These are phyloP conservation scores for Calephelis nemesis DNA, from an alignment of 1,140 invertebrate genomes.

Conservation along the genomic window DNA sequence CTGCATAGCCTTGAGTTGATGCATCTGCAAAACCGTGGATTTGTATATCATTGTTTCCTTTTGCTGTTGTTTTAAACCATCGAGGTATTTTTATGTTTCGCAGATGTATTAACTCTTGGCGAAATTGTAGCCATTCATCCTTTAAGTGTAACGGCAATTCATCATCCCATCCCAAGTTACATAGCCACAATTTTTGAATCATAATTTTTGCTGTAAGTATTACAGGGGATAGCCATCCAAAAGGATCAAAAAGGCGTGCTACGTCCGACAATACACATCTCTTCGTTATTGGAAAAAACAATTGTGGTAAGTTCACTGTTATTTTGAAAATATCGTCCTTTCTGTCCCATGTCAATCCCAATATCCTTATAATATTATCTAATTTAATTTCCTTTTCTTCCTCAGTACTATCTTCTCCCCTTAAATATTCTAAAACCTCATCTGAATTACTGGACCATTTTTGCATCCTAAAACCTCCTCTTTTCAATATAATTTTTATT, in stretches of 20 bases:
- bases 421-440: slow-evolving; percentile 32
- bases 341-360: slow-evolving; percentile 39
- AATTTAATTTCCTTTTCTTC: slow-evolving; percentile 35
- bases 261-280: slow-evolving; percentile 49
- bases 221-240: slow-evolving; percentile 56
- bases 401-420: slow-evolving; percentile 23
- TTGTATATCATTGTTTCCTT: slow-evolving; percentile 27
- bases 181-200: slow-evolving; percentile 56
- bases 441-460: slow-evolving; percentile 58
- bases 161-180: slow-evolving; percentile 56
- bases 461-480: slow-evolving; percentile 53
- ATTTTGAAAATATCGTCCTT: slow-evolving; percentile 39
- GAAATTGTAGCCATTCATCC: slow-evolving; percentile 35
- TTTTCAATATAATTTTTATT: slow-evolving; percentile 31
- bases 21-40: slow-evolving; percentile 47
- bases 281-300: slow-evolving; percentile 38
- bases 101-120: slow-evolving; percentile 32
- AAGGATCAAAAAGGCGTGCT: slow-evolving; percentile 50
- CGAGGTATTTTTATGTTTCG: slow-evolving; percentile 33
- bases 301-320: slow-evolving; percentile 34
- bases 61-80: slow-evolving; percentile 29
- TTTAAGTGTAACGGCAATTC: slow-evolving; percentile 30
- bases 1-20: slow-evolving; percentile 41
- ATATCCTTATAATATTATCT: slow-evolving; percentile 37
- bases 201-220: slow-evolving; percentile 54